Evolutionary conservation across 2,888 invertebrate species (phyloP).

Genomic region (Fabriciana adippe): DNA sequence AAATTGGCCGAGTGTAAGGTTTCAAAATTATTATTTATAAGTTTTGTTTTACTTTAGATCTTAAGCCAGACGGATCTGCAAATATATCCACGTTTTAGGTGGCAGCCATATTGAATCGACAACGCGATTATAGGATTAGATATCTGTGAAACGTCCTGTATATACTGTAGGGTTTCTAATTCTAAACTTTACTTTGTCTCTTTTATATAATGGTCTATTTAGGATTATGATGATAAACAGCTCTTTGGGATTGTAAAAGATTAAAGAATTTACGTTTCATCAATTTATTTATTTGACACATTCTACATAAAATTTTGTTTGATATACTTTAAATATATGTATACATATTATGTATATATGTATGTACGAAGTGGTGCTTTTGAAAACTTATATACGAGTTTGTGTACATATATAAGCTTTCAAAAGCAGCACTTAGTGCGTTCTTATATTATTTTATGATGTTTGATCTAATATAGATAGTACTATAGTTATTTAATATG

Average conservation of each 20-base stretch:
- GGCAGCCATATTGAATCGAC: conserved; percentile 58
- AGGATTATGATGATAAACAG: conserved; percentile 13
- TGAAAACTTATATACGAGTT: too few relatives aligned
- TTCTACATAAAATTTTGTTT: too few relatives aligned
- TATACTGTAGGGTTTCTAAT: conserved; percentile 52
- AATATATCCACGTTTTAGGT: conserved; percentile 48
- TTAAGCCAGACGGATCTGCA: background rate
- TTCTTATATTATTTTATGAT: too few relatives aligned
- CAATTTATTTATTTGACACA: too few relatives aligned
- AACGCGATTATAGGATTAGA: conserved; percentile 63
- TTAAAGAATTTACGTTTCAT: background rate
- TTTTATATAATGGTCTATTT: conserved; percentile 29
- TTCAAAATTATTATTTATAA: background rate
- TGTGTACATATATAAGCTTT: too few relatives aligned
- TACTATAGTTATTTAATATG: background rate
- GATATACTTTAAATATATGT: too few relatives aligned
- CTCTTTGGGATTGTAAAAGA: conserved; percentile 6
- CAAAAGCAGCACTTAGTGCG: too few relatives aligned
- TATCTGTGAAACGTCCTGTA: conserved; percentile 41
- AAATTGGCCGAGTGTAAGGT: too few relatives aligned
- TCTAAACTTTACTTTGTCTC: conserved; percentile 29
- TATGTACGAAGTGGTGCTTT: too few relatives aligned
- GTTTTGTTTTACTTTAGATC: background rate
- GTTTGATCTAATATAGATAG: too few relatives aligned
- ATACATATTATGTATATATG: too few relatives aligned